Conservation (phyloP, 2,113 vertebrate genomes). For the Sisor rabdophorus region DNA sequence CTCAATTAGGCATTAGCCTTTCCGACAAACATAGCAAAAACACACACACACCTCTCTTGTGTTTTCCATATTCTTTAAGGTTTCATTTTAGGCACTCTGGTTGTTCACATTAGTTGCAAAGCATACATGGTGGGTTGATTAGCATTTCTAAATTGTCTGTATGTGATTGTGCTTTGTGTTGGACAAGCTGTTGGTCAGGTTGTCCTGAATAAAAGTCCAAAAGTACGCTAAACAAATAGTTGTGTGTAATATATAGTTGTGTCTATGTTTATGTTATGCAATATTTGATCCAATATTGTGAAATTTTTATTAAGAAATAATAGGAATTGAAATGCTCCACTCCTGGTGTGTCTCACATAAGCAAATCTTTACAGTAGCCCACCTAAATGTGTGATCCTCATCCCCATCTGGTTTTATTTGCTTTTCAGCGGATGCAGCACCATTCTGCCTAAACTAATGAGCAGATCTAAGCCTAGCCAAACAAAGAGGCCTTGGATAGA, state of each 20-base stretch:
- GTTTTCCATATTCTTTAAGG: too few relatives aligned
- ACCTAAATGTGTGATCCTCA: conserved; percentile 28
- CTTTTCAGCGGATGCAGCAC: conserved; percentile 32
- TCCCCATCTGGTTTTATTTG: conserved; percentile 49
- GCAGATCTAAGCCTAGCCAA: conserved; percentile 60
- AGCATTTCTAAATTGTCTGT: too few relatives aligned
- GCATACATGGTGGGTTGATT: too few relatives aligned
- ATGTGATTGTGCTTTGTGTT: too few relatives aligned
- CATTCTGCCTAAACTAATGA: conserved; percentile 63
- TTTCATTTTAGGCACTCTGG: too few relatives aligned
- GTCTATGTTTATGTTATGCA: background rate
- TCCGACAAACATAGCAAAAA: too few relatives aligned
- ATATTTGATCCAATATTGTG: background rate
- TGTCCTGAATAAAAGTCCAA: too few relatives aligned
- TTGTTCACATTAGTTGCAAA: too few relatives aligned
- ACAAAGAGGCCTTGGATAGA: conserved; percentile 67
- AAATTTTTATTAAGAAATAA: background rate
- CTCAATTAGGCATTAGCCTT: background rate
- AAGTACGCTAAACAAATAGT: background rate
- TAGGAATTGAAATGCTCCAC: background rate
- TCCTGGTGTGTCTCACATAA: conserved; percentile 15
- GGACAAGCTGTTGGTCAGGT: too few relatives aligned
- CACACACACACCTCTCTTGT: background rate
- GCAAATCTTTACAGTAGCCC: conserved; percentile 30
- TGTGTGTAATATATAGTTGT: background rate